These are phyloP conservation scores for Myotis brandtii DNA, from an alignment of 2,113 vertebrate species.

Conservation along the genomic window DNA sequence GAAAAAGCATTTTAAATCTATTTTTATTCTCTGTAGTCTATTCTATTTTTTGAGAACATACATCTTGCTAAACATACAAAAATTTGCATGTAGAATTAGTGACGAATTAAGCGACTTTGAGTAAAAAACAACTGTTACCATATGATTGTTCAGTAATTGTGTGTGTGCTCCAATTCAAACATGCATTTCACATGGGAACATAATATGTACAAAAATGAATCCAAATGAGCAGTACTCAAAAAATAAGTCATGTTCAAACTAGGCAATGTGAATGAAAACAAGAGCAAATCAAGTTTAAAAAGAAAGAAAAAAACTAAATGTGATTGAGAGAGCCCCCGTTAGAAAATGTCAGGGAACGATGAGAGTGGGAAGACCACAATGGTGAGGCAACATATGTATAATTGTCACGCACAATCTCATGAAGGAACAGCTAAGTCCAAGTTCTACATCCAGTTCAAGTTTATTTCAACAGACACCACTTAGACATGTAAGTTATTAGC, in stretches of 20 bases:
- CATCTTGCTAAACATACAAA: neutral
- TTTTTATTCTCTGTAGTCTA: neutral
- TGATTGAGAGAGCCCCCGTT: neutral
- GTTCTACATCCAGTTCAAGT: slow-evolving; percentile 55
- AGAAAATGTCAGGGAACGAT: neutral
- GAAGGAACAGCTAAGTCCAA: slow-evolving; percentile 34
- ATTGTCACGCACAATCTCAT: slow-evolving; percentile 55
- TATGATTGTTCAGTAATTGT: neutral
- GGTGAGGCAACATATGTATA: neutral
- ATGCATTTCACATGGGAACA: neutral
- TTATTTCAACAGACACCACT: slow-evolving; percentile 68
- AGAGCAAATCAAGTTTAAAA: neutral
- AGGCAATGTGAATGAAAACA: neutral
- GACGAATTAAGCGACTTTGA: neutral
- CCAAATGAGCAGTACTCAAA: neutral
- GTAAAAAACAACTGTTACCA: neutral
- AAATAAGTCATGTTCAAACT: neutral
- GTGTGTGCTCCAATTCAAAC: neutral
- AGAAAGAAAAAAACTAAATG: neutral
- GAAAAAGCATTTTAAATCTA: neutral
- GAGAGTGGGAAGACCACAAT: neutral
- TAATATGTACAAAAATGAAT: neutral
- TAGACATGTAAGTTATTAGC: slow-evolving; percentile 58
- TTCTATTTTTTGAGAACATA: neutral
- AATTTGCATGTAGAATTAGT: neutral